Evolutionary conservation across 92 coral and sea anemone species (phyloP), one percentile per base, ranked within the genome.

Genomic region (Bergia sp.): DNA sequence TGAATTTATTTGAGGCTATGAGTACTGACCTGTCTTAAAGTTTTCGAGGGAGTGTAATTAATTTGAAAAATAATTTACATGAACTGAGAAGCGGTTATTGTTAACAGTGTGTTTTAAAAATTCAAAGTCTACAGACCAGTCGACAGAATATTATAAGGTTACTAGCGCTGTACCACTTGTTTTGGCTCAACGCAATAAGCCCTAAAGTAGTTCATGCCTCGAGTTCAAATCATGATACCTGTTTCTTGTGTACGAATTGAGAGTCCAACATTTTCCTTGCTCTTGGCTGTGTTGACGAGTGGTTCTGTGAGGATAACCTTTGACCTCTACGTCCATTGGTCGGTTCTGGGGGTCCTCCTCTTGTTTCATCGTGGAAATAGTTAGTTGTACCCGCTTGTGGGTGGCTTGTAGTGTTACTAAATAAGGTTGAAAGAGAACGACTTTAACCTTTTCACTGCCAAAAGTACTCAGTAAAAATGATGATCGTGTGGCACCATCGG

Each of bases 191-290:
- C 57, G 57, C 13, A 7, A 7, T 2, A 50, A 7, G 57, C 13
- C 57, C 57, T 9, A 50, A 50, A 50, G 57, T 50, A 7, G 12
- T 53, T 36, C 76, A 37, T 10, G 15, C 42, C 10, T 72, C 20
- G 44, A 7, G 21, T 76, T 53, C 13, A 53, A 11, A 53, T 10
- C 18, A 4, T 84, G 45, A 37, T 44, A 71, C 87, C 87, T 84
- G 87, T 84, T 71, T 71, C 65, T 84, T 84, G 21, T 69, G 87
- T 5, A 66, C 36, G 87, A 84, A 44, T 11, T 84, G 87, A 15
- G 87, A 43, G 43, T 84, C 87, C 40, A 84, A 42, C 23, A 74
- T 73, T 84, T 84, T 84, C 55, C 65, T 71, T 45, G 87, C 87
- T 7, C 78, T 23, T 29, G 87, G 87, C 18, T 67, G 66, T 1